Evolutionary conservation across 2,888 invertebrate species (phyloP), one percentile per base, ranked within the genome.

Genomic region (Pristionchus arcanus): DNA sequence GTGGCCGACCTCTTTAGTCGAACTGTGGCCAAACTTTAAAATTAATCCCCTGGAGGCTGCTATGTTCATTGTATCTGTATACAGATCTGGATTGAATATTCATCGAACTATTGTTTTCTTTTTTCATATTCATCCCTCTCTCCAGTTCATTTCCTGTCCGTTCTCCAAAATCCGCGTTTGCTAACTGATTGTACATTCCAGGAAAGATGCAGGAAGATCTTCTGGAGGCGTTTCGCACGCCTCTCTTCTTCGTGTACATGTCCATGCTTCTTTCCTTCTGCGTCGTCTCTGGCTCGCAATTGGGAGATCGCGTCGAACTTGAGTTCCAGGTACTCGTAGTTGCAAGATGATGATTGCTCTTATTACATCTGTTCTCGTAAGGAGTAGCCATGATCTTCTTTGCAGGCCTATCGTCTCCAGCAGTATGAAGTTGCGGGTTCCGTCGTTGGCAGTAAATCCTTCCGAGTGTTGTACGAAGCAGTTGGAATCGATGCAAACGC

Each of bases 341-440:
- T 15, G 49, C 9, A n/a, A n/a, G n/a, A 37, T 77, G 74, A 74
- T 15, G 16, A 5, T 74, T 3, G 19, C 25, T 28, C 42, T 77
- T 63, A 11, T 28, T 37, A 86, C 34, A 3, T 71, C 25, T 21
- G 42, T 16, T 1, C 11, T 3, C 42, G 42, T 25, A 2, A 37
- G 37, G 15, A 37, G 34, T 37, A n/a, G 19, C 5, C 21, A 37
- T 37, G 28, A 0, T 37, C 19, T 28, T 42, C 37, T 16, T 87
- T 87, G 88, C 91, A 91, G 37, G 95, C 94, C 13, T 95, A 93
- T 90, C 94, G 95, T 42, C 92, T 95, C 42, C 92, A 94, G 66
- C 95, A 95, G 83, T 94, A 92, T 90, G 95, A 95, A 85, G 87
- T 93, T 37, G 90, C 91, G 85, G 94, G 94, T n/a, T 92, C 90